Percentiles rank a stretch among this genome's conserved stretches.
Evolutionary conservation across 2,113 vertebrate genomes (phyloP).

Genomic region (Herpailurus yagouaroundi): DNA sequence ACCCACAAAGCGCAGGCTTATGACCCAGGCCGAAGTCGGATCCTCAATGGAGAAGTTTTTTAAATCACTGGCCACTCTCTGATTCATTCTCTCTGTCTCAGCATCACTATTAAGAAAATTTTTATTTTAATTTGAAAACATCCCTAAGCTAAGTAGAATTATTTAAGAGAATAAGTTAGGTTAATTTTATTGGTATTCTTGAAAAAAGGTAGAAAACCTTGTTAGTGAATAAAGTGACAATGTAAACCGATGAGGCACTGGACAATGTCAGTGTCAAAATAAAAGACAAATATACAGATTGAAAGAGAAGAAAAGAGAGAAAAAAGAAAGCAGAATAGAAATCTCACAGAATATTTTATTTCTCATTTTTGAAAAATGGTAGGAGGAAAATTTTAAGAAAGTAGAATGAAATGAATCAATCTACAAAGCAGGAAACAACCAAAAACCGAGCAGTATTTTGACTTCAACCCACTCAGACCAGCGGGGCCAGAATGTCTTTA

Average conservation of each 20-base stretch:
- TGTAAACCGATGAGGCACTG: not conserved
- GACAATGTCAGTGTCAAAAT: not conserved
- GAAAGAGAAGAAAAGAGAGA: not conserved
- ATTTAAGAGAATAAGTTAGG: not conserved
- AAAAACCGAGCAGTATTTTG: not conserved
- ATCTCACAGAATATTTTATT: not conserved
- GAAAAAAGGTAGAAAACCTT: not conserved
- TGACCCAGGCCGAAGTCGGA: no score
- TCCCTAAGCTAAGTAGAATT: not conserved
- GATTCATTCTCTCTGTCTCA: not conserved
- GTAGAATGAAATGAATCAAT: not conserved
- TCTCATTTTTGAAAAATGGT: not conserved
- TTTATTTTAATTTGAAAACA: not conserved
- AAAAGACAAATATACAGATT: not conserved
- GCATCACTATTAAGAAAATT: not conserved
- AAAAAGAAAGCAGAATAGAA: not conserved
- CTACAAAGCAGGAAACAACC: not conserved
- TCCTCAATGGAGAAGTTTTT: not conserved
- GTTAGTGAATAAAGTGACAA: not conserved
- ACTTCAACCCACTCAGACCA: not conserved
- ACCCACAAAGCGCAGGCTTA: no score
- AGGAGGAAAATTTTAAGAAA: not conserved
- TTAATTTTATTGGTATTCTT: not conserved
- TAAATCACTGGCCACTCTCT: not conserved
- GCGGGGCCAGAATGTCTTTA: not conserved